Evolutionary conservation across 2,113 vertebrate species (phyloP).

Genomic region (Stigmatopora argus): DNA sequence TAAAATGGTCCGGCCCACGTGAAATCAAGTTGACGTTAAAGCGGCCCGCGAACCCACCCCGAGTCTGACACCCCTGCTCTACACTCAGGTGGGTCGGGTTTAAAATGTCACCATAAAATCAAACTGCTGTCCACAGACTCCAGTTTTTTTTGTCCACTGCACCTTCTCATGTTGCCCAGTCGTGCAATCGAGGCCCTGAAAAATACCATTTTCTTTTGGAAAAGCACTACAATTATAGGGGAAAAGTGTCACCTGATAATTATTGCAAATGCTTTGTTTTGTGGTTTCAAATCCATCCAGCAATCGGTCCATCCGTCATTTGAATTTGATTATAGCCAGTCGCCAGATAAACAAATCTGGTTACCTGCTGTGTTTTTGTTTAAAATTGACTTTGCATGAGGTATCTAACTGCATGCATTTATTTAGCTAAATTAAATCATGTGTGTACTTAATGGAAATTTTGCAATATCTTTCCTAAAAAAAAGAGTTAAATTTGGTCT

Average conservation of each 20-base stretch:
- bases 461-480: too few species aligned
- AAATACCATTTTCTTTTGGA: neutral
- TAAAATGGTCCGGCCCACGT: too few species aligned
- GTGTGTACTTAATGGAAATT: too few species aligned
- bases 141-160: neutral
- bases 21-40: too few species aligned
- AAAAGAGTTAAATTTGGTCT: too few species aligned
- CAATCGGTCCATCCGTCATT: neutral
- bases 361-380: neutral
- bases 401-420: neutral
- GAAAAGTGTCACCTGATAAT: neutral
- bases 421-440: neutral
- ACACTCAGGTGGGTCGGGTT: too few species aligned
- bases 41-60: too few species aligned
- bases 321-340: neutral
- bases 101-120: neutral
- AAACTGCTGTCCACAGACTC: neutral
- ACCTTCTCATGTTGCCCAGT: neutral
- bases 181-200: neutral
- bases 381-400: neutral
- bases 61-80: too few species aligned
- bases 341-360: neutral
- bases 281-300: constrained; percentile 2
- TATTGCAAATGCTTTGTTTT: constrained; percentile 3
- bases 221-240: neutral